Base-by-base conservation (phyloP, 2,113 vertebrate species). In the Hippopotamus amphibius region DNA sequence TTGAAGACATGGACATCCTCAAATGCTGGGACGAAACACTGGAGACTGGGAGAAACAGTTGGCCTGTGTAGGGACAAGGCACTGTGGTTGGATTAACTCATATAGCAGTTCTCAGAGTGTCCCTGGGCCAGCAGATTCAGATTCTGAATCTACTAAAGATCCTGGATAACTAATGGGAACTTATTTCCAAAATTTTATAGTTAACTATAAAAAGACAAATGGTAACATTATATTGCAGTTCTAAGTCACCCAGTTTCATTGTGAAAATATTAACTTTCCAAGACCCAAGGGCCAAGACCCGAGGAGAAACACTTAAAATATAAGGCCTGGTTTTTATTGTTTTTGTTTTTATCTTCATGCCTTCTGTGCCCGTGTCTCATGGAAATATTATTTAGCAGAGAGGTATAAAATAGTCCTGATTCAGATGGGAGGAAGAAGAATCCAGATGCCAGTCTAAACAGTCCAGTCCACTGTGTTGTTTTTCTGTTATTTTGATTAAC, bases 401-500 rank as follows among this genome's bases (percentile, higher is more conserved):
- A 90, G 37, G 17, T 82, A n/a, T 10, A 68, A 57, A 79, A 55
- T 30, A n/a, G 5, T 79, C 46, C 61, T 41, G 21, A 22, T 59
- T 85, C 65, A 30, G 53, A 19, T 65, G 14, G n/a, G n/a, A n/a
- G n/a, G n/a, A 19, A n/a, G n/a, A 50, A 94, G 63, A 46, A 55
- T 28, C 71, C 69, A 86, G 5, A 59, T 48, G 1, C 43, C 65
- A 12, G 7, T 69, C 33, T 57, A 28, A 87, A 68, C 50, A 53
- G 7, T 17, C 59, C 53, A n/a, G 76, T 16, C 21, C 11, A 33
- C 66, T 37, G 2, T 74, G 74, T 33, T 37, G 0, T n/a, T 90
- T 81, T 89, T 37, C 68, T 85, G 12, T 87, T 89, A 72, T 28
- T 66, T 79, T 93, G 53, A 87, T 80, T 61, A 65, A 77, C 68